Percentiles rank a stretch among this genome's conserved stretches.
Conservation (phyloP, 2,888 invertebrate genomes). For the Lamellibrachia satsuma region DNA sequence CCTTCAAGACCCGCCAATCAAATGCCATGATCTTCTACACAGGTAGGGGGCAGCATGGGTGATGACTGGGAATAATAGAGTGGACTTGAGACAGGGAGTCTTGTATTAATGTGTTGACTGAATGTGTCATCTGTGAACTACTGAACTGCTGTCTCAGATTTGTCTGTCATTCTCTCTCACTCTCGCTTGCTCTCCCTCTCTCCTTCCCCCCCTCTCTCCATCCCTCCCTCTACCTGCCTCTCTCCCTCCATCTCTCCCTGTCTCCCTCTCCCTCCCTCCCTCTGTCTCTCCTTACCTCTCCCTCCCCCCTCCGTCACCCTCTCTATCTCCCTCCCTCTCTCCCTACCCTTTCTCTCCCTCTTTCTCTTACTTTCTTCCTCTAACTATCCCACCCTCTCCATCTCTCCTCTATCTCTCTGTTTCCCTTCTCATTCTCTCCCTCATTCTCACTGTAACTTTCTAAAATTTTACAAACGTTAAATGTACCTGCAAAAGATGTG, state of each 20-base stretch:
- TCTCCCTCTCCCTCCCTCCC: background rate
- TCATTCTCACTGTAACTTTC: background rate
- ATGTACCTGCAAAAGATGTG: background rate
- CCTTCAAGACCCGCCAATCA: background rate
- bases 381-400: too few species aligned
- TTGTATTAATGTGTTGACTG: background rate
- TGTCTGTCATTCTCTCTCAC: background rate
- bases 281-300: background rate
- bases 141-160: background rate
- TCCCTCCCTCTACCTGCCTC: background rate
- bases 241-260: too few species aligned
- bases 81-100: background rate
- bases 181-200: background rate
- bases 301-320: background rate
- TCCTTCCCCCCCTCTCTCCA: background rate
- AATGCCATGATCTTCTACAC: constrained; percentile 3
- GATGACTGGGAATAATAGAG: background rate
- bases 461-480: background rate
- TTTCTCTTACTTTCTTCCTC: too few species aligned
- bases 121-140: background rate
- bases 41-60: background rate
- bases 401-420: background rate
- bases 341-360: too few species aligned
- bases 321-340: too few species aligned
- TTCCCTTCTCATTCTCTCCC: background rate